Evolutionary conservation across 2,113 vertebrate genomes (phyloP).

Genomic region (Rousettus leschenaultii): DNA sequence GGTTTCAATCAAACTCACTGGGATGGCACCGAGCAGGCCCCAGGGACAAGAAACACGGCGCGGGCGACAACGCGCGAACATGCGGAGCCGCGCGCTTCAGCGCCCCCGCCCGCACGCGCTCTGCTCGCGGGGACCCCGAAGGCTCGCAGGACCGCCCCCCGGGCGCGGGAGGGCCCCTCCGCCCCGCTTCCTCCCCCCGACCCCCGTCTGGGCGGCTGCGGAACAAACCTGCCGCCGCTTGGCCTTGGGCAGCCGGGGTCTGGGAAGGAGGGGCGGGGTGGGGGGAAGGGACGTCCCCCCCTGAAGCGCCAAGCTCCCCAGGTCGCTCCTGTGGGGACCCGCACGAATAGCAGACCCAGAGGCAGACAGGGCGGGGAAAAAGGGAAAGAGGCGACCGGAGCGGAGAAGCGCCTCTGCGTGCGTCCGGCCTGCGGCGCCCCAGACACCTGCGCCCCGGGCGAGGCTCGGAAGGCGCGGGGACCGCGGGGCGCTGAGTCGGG

Average conservation of each 20-base stretch:
- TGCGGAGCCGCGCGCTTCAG: background rate
- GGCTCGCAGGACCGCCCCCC: background rate
- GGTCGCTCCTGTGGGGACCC: background rate
- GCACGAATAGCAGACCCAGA: too few relatives aligned
- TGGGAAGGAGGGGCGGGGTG: background rate
- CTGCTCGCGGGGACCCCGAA: background rate
- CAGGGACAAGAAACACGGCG: background rate
- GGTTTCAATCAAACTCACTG: conserved; percentile 38
- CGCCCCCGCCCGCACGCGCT: background rate
- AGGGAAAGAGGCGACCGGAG: too few relatives aligned
- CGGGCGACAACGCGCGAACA: background rate
- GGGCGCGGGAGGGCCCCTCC: background rate
- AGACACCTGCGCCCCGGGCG: background rate
- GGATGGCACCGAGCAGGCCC: conserved; percentile 19
- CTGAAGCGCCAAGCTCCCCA: background rate
- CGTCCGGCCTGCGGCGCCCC: background rate
- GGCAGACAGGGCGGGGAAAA: too few relatives aligned
- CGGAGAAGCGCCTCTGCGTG: background rate
- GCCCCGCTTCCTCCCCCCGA: background rate
- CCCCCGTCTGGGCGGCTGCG: background rate
- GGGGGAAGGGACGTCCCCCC: background rate
- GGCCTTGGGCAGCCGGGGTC: background rate
- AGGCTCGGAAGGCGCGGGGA: rapidly evolving
- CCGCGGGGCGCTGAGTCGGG: background rate
- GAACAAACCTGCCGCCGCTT: rapidly evolving